phyloP scores from a whole-genome alignment of 2,888 invertebrate genomes.

The Nephrocerus scutellatus region DNA sequence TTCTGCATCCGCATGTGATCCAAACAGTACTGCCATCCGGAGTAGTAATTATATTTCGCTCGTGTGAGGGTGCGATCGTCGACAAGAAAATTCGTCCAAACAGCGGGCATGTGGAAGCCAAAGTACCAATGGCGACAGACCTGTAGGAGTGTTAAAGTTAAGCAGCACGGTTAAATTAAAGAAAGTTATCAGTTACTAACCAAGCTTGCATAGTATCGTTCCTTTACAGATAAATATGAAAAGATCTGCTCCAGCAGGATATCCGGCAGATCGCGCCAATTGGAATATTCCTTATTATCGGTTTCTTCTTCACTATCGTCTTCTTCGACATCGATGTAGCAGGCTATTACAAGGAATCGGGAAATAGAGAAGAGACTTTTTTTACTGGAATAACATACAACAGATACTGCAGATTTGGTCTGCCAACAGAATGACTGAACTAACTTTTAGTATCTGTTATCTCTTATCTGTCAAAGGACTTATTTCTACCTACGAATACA shows the following conservation, averaged over 20 bases:
- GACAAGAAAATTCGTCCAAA: slow-evolving; percentile 69
- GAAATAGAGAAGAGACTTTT: not conserved
- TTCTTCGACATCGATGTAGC: slow-evolving; percentile 50
- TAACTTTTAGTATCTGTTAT: slow-evolving; percentile 9
- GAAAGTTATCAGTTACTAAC: slow-evolving; percentile 48
- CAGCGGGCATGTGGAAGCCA: slow-evolving; percentile 63
- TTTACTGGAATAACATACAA: not conserved
- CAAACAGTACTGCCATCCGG: slow-evolving; percentile 70
- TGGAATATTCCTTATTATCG: slow-evolving; percentile 47
- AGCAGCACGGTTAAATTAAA: no score
- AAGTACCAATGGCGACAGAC: slow-evolving; percentile 55
- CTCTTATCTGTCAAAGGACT: not conserved
- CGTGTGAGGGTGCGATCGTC: slow-evolving; percentile 67
- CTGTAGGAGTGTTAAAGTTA: no score
- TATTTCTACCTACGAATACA: not conserved
- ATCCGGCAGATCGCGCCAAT: slow-evolving; percentile 65
- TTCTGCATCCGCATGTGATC: slow-evolving; percentile 67
- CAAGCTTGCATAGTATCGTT: slow-evolving; percentile 67
- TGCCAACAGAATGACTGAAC: not conserved
- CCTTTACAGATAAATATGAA: slow-evolving; percentile 57
- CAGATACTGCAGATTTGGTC: not conserved
- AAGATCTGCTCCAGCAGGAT: slow-evolving; percentile 67
- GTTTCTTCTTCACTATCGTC: slow-evolving; percentile 41
- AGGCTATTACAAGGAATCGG: slow-evolving; percentile 38
- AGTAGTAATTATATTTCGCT: slow-evolving; percentile 70